Conservation (phyloP, 2,888 invertebrate genomes). For the Pseudococcus viburni region DNA sequence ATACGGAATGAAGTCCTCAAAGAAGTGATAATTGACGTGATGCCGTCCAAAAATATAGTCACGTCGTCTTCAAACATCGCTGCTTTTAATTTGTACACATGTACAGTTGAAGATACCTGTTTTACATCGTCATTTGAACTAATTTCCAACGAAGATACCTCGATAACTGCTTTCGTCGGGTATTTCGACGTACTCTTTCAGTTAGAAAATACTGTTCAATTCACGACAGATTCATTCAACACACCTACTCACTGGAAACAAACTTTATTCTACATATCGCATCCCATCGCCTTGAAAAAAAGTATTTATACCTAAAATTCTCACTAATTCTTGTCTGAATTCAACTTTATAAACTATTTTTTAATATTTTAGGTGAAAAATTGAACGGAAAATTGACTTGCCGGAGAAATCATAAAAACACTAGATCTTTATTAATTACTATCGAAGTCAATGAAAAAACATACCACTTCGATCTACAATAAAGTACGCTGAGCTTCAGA, state of each 20-base stretch:
- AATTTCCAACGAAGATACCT: slow-evolving; percentile 75
- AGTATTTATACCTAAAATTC: slow-evolving; percentile 72
- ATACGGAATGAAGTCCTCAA: slow-evolving; percentile 87
- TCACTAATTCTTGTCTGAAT: neutral
- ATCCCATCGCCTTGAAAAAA: slow-evolving; percentile 80
- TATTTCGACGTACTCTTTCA: slow-evolving; percentile 94
- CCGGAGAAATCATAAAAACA: slow-evolving; percentile 81
- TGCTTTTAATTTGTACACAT: slow-evolving; percentile 82
- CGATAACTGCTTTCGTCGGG: slow-evolving; percentile 86
- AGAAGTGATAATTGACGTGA: slow-evolving; percentile 82
- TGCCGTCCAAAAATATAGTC: slow-evolving; percentile 78
- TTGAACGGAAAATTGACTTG: slow-evolving; percentile 80
- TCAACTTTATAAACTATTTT: neutral
- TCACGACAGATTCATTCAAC: slow-evolving; percentile 85
- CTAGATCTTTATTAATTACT: slow-evolving; percentile 81
- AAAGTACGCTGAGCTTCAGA: neutral
- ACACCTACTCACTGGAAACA: slow-evolving; percentile 95
- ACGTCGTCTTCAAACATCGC: slow-evolving; percentile 79
- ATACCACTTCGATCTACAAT: slow-evolving; percentile 66
- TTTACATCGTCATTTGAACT: slow-evolving; percentile 82
- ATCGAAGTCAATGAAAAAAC: slow-evolving; percentile 71
- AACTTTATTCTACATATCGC: slow-evolving; percentile 87
- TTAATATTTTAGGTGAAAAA: slow-evolving; percentile 64
- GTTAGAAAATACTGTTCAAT: slow-evolving; percentile 77
- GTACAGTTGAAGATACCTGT: slow-evolving; percentile 79